A percentile compares a stretch with the other conserved stretches of the same genome.
Evolutionary conservation across 2,113 vertebrate species (phyloP).

Genomic region (Microtus montanus): DNA sequence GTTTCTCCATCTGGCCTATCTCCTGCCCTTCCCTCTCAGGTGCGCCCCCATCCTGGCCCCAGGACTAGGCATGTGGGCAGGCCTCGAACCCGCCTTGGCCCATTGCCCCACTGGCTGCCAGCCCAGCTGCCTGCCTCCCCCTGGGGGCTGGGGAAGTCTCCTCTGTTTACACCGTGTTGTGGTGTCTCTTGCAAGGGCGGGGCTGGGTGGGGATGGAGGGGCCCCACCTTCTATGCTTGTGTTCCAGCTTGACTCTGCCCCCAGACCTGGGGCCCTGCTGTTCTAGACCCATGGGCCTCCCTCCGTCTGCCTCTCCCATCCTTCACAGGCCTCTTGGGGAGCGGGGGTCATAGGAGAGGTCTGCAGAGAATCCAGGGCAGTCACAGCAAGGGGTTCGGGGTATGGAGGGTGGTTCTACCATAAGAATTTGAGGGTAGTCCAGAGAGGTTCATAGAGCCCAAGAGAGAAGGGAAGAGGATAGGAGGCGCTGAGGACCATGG

Average conservation of each 20-base stretch:
- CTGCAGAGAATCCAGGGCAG: slow-evolving; percentile 25
- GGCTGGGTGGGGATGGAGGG: slow-evolving; percentile 79
- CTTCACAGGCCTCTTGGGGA: slow-evolving; percentile 61
- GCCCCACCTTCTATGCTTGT: slow-evolving; percentile 76
- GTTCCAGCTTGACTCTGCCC: slow-evolving; percentile 77
- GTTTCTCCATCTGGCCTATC: slow-evolving; percentile 26
- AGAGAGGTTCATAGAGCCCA: slow-evolving; percentile 59
- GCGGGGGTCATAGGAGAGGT: slow-evolving; percentile 15
- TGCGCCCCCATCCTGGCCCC: slow-evolving; percentile 71
- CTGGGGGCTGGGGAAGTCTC: slow-evolving; percentile 80
- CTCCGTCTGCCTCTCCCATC: slow-evolving; percentile 74
- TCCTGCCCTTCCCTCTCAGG: slow-evolving; percentile 66
- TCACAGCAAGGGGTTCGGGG: background rate
- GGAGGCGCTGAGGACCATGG: slow-evolving; percentile 57
- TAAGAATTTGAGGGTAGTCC: slow-evolving; percentile 20
- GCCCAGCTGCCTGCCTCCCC: slow-evolving; percentile 79
- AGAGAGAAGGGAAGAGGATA: slow-evolving; percentile 59
- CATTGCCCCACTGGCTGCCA: slow-evolving; percentile 76
- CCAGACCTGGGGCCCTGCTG: slow-evolving; percentile 77
- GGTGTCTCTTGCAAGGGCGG: slow-evolving; percentile 79
- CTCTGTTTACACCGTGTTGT: slow-evolving; percentile 84
- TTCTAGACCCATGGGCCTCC: slow-evolving; percentile 73
- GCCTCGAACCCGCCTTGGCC: slow-evolving; percentile 81
- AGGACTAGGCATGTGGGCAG: slow-evolving; percentile 81
- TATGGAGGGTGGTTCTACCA: background rate